Conservation (phyloP, 2,888 invertebrate genomes). For the Diogma glabrata region DNA sequence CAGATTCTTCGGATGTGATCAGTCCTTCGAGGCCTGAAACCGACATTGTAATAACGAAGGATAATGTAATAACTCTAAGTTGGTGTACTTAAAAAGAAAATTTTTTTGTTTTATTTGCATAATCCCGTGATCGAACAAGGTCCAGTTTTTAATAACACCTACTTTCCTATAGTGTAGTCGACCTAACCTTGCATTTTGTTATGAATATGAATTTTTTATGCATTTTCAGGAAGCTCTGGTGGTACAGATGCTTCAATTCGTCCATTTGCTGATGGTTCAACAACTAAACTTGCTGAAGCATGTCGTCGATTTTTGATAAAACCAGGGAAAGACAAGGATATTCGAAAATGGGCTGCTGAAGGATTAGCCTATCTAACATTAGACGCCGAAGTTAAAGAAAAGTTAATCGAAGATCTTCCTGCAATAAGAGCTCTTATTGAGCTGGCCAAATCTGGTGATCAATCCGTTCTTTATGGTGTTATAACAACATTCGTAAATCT, state of each 20-base stretch:
- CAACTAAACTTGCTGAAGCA: conserved; percentile 81
- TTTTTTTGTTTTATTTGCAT: no score
- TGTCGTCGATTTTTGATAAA: conserved; percentile 85
- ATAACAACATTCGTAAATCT: conserved; percentile 92
- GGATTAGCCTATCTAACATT: conserved; percentile 92
- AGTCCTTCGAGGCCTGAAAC: no score
- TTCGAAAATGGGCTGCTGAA: conserved; percentile 93
- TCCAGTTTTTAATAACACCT: no score
- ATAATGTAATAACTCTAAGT: no score
- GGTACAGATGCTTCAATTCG: conserved; percentile 90
- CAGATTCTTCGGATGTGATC: no score
- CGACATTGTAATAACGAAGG: no score
- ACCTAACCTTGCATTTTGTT: no score
- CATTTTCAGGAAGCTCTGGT: conserved; percentile 78
- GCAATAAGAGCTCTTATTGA: conserved; percentile 81
- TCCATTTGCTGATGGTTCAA: conserved; percentile 93
- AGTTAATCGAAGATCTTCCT: conserved; percentile 72
- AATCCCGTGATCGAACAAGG: no score
- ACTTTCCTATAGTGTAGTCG: no score
- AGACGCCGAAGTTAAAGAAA: conserved; percentile 98
- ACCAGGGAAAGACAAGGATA: conserved; percentile 75
- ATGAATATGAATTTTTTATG: no score
- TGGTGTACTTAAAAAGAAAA: no score
- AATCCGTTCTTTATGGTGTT: conserved; percentile 80
- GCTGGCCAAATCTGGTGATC: conserved; percentile 75